phyloP scores from a whole-genome alignment of 2,888 invertebrate genomes.

The Dicyrtoma fusca region DNA sequence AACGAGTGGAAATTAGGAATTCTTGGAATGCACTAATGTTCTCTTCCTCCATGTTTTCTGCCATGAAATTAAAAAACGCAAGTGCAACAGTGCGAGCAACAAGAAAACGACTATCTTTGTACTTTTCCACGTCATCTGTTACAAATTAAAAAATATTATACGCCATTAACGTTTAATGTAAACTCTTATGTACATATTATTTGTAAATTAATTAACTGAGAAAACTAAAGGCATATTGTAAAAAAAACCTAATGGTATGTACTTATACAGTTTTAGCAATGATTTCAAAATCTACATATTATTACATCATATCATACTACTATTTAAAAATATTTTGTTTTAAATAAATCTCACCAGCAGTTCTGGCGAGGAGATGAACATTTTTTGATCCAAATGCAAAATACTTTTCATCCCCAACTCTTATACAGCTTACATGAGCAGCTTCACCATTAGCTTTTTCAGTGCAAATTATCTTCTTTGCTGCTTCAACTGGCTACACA shows the following conservation, averaged over 20 bases:
- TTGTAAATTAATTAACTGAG: too few relatives aligned
- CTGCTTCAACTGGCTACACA: constrained; percentile 44
- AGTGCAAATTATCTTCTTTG: constrained; percentile 54
- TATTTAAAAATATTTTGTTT: not conserved
- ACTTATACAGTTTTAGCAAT: too few relatives aligned
- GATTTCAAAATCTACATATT: too few relatives aligned
- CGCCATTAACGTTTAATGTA: too few relatives aligned
- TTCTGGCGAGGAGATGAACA: constrained; percentile 60
- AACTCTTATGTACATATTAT: too few relatives aligned
- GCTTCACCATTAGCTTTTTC: constrained; percentile 61
- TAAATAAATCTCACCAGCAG: constrained; percentile 54
- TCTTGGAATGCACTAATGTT: constrained; percentile 39
- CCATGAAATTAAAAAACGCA: constrained; percentile 56
- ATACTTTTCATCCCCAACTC: constrained; percentile 58
- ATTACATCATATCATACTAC: not conserved
- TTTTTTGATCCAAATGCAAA: constrained; percentile 62
- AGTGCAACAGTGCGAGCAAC: constrained; percentile 59
- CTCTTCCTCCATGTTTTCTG: constrained; percentile 51
- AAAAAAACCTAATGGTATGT: not conserved
- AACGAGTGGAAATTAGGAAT: constrained; percentile 53
- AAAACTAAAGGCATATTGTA: constrained; percentile 6
- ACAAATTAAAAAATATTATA: too few relatives aligned
- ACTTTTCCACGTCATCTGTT: constrained; percentile 48
- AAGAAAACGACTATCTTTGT: constrained; percentile 58
- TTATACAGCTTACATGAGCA: constrained; percentile 60